These are phyloP conservation scores for Sipha maydis DNA, from an alignment of 2,888 invertebrate species.

Conservation along the genomic window DNA sequence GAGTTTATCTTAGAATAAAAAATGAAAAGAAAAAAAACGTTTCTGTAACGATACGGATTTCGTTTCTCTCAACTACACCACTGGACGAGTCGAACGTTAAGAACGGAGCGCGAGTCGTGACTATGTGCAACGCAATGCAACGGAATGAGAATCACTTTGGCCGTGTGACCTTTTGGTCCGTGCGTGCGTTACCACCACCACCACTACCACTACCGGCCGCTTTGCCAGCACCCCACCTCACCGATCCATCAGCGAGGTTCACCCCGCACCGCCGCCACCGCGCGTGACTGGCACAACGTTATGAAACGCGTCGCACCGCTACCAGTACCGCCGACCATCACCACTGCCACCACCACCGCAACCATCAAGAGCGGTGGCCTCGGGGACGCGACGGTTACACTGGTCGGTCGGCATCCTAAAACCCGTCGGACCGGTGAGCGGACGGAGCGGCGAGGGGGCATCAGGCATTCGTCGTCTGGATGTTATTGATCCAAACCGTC, in stretches of 20 bases:
- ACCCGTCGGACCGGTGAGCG: background rate
- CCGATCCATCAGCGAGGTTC: background rate
- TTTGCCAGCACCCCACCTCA: background rate
- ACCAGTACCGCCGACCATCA: background rate
- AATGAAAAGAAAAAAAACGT: conserved; percentile 24
- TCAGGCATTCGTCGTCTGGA: conserved; percentile 56
- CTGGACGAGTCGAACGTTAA: conserved; percentile 44
- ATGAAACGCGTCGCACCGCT: conserved; percentile 37
- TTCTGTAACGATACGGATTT: conserved; percentile 57
- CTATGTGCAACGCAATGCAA: conserved; percentile 60
- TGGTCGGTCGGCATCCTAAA: conserved; percentile 56
- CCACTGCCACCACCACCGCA: background rate
- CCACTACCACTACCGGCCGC: background rate
- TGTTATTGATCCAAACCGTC: conserved; percentile 59
- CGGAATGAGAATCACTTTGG: conserved; percentile 61
- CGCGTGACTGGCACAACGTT: background rate
- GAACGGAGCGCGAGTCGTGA: conserved; percentile 60
- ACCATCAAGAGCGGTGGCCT: conserved; percentile 23
- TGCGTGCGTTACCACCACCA: conserved; percentile 1
- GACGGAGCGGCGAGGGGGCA: background rate
- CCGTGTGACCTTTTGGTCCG: conserved; percentile 57
- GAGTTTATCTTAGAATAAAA: conserved; percentile 4
- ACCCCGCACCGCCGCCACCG: background rate
- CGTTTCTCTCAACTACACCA: conserved; percentile 44
- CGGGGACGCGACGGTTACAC: conserved; percentile 57